Percentiles rank a stretch among this genome's conserved stretches.
Conservation (phyloP, 37 sponge, comb jelly and placozoan genomes). For the Chondrilla cf. caribensis region DNA sequence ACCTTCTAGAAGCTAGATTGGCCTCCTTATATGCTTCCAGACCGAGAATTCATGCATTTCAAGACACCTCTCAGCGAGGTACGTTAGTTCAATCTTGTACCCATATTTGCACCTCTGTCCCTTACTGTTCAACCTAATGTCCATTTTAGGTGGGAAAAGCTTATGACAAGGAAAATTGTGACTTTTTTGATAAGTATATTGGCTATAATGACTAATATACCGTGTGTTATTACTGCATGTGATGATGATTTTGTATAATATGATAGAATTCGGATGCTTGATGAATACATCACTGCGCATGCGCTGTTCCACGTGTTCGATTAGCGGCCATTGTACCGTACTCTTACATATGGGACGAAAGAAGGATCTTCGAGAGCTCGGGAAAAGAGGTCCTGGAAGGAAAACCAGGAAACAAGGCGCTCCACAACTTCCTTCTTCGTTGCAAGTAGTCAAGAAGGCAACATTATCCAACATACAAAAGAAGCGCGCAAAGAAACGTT, state of each 20-base stretch:
- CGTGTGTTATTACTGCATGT: neutral
- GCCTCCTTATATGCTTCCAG: neutral
- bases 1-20: neutral
- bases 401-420: slow-evolving; percentile 61
- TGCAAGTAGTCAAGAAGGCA: neutral
- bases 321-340: neutral
- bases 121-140: too few species aligned
- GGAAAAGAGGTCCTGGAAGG: slow-evolving; percentile 65
- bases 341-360: slow-evolving; percentile 15
- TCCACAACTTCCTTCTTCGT: slow-evolving; percentile 35
- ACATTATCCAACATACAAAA: slow-evolving; percentile 41
- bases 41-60: neutral
- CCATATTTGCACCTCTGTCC: too few species aligned
- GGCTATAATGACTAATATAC: neutral
- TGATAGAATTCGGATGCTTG: too few species aligned
- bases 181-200: neutral
- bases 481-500: slow-evolving; percentile 22
- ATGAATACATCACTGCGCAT: slow-evolving; percentile 8
- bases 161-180: slow-evolving; percentile 10
- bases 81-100: too few species aligned
- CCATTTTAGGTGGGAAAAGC: neutral
- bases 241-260: neutral
- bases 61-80: slow-evolving; percentile 16
- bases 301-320: neutral
- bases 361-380: slow-evolving; percentile 25